Conservation (phyloP, 2,888 invertebrate genomes). For the Ethmia dodecea region DNA sequence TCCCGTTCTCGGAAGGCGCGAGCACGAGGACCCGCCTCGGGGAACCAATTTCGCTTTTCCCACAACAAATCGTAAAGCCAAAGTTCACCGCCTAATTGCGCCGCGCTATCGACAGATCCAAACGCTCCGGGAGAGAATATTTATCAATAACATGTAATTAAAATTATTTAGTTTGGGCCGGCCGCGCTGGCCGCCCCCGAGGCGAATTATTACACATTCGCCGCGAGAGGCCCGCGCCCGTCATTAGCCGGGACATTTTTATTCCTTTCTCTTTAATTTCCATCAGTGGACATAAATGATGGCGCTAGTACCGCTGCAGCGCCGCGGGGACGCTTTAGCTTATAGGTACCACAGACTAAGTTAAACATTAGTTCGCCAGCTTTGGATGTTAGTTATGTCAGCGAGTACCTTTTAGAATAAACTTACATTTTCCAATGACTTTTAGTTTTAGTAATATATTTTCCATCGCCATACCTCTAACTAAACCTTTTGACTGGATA, state of each 20-base stretch:
- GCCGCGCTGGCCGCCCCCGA: constrained; percentile 49
- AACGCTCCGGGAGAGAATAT: constrained; percentile 65
- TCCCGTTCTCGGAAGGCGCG: not conserved
- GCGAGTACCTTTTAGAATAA: too few relatives aligned
- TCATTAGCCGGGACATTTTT: constrained; percentile 73
- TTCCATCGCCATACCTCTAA: too few relatives aligned
- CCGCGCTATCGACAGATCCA: constrained; percentile 65
- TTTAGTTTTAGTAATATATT: too few relatives aligned
- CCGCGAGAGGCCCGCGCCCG: constrained; percentile 64
- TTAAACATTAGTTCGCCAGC: too few relatives aligned
- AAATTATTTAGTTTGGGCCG: constrained; percentile 56
- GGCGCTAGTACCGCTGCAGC: constrained; percentile 56
- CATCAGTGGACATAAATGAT: constrained; percentile 69
- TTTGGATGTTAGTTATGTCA: too few relatives aligned
- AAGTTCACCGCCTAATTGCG: constrained; percentile 71
- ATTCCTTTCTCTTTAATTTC: constrained; percentile 74
- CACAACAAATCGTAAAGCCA: constrained; percentile 70
- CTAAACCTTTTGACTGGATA: too few relatives aligned
- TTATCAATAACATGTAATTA: constrained; percentile 77
- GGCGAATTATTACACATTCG: constrained; percentile 72
- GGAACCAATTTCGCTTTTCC: constrained; percentile 62
- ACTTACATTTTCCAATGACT: too few relatives aligned
- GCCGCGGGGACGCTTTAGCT: constrained; percentile 55
- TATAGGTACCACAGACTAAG: constrained; percentile 25
- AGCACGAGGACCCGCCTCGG: constrained; percentile 29